These are phyloP conservation scores for Volucella bombylans DNA, from an alignment of 2,888 invertebrate genomes.

Conservation along the genomic window DNA sequence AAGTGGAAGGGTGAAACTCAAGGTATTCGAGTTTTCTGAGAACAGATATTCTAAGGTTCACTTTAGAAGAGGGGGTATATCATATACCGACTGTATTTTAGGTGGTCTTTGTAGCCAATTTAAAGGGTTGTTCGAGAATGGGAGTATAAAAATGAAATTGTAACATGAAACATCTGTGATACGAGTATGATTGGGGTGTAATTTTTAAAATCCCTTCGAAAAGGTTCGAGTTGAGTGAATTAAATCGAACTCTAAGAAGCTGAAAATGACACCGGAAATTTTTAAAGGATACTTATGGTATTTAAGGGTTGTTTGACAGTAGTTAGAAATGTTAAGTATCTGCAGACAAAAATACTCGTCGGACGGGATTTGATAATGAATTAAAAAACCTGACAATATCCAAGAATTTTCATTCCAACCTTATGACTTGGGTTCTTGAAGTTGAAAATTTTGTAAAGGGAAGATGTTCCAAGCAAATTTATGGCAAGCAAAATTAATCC, in stretches of 20 bases:
- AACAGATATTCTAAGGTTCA: conserved; percentile 12
- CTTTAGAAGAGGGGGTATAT: conserved; percentile 12
- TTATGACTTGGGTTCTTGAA: too few species aligned
- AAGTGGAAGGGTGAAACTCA: conserved; percentile 62
- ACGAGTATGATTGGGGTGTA: not conserved
- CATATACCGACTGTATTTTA: not conserved
- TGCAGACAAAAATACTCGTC: too few species aligned
- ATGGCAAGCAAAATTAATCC: too few species aligned
- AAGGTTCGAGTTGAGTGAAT: conserved; percentile 56
- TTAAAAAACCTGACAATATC: too few species aligned
- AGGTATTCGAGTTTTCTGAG: conserved; percentile 1
- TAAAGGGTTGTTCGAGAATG: conserved; percentile 38
- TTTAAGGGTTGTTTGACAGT: too few species aligned
- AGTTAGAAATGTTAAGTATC: too few species aligned
- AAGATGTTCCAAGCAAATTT: too few species aligned
- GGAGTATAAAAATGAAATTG: conserved; percentile 65
- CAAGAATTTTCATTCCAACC: too few species aligned
- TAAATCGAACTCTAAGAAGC: conserved; percentile 51
- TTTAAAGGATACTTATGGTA: not conserved
- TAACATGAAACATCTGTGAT: conserved; percentile 59
- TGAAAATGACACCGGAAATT: conserved; percentile 16
- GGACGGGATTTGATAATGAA: too few species aligned
- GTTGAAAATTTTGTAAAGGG: too few species aligned
- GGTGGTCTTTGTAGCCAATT: conserved; percentile 26
- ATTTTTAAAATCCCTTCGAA: not conserved